A percentile compares a stretch with the other conserved stretches of the same genome.
phyloP scores from a whole-genome alignment of 2,113 vertebrate species.

The Gorsachius goisagi region DNA sequence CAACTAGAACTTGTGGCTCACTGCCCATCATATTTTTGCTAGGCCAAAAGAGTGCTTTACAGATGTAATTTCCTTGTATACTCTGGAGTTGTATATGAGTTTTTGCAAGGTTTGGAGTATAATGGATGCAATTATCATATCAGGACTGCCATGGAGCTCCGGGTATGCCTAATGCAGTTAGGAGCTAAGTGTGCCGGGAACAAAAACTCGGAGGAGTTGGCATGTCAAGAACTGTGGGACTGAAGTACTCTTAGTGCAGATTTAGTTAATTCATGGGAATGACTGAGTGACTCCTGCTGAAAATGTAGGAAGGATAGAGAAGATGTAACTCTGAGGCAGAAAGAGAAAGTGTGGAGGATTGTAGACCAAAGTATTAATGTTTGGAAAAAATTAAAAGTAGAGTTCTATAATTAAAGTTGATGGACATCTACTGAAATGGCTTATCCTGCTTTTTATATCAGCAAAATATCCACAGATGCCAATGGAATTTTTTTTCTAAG shows the following conservation, averaged over 20 bases:
- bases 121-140: slow-evolving; percentile 9
- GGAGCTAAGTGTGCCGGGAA: not conserved
- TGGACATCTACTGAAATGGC: not conserved
- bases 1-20: slow-evolving; percentile 34
- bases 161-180: not conserved
- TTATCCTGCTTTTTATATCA: not conserved
- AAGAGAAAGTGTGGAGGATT: not conserved
- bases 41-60: slow-evolving; percentile 29
- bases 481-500: not conserved
- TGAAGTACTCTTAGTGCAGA: not conserved
- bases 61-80: slow-evolving; percentile 21
- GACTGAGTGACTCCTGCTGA: not conserved
- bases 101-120: not conserved
- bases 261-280: not conserved
- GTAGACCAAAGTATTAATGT: not conserved
- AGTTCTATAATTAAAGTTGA: not conserved
- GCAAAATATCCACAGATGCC: not conserved
- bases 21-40: slow-evolving; percentile 38
- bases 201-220: not conserved
- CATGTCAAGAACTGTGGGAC: not conserved
- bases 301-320: not conserved
- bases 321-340: not conserved
- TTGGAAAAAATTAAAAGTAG: not conserved
- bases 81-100: not conserved
- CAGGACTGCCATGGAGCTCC: not conserved